Percentiles rank a stretch among this genome's conserved stretches.
phyloP scores from a whole-genome alignment of 2,888 invertebrate species.

The Sericinus montela region DNA sequence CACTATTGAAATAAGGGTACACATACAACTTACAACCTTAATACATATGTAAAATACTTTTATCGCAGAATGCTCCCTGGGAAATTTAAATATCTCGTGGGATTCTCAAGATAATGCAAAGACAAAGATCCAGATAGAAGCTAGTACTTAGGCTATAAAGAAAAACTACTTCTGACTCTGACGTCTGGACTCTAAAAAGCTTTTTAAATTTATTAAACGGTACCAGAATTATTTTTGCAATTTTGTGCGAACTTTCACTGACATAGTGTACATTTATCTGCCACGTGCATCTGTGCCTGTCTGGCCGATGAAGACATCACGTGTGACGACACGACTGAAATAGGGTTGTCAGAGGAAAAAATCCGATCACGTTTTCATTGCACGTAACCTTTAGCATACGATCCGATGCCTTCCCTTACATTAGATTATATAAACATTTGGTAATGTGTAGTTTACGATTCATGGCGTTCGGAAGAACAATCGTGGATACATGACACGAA shows the following conservation, averaged over 20 bases:
- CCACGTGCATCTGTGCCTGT: slow-evolving; percentile 1
- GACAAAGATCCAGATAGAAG: too few relatives aligned
- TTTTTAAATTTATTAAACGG: too few relatives aligned
- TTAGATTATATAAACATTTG: slow-evolving; percentile 7
- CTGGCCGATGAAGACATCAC: slow-evolving; percentile 13
- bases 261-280: not conserved
- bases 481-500: slow-evolving; percentile 2
- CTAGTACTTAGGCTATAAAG: too few relatives aligned
- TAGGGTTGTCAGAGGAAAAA: slow-evolving; percentile 6
- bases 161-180: too few relatives aligned
- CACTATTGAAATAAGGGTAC: too few relatives aligned
- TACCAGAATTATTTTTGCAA: too few relatives aligned
- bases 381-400: slow-evolving; percentile 6
- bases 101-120: too few relatives aligned
- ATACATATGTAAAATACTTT: too few relatives aligned
- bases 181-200: too few relatives aligned
- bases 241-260: not conserved
- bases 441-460: slow-evolving; percentile 3
- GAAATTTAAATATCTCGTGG: too few relatives aligned
- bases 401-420: slow-evolving; percentile 1
- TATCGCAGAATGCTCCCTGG: too few relatives aligned
- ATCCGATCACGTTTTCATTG: slow-evolving; percentile 6
- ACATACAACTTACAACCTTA: too few relatives aligned
- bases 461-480: slow-evolving; percentile 2
- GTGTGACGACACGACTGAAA: slow-evolving; percentile 6